These are phyloP conservation scores for Siphlonurus alternatus DNA, from an alignment of 2,888 invertebrate genomes.

Conservation along the genomic window DNA sequence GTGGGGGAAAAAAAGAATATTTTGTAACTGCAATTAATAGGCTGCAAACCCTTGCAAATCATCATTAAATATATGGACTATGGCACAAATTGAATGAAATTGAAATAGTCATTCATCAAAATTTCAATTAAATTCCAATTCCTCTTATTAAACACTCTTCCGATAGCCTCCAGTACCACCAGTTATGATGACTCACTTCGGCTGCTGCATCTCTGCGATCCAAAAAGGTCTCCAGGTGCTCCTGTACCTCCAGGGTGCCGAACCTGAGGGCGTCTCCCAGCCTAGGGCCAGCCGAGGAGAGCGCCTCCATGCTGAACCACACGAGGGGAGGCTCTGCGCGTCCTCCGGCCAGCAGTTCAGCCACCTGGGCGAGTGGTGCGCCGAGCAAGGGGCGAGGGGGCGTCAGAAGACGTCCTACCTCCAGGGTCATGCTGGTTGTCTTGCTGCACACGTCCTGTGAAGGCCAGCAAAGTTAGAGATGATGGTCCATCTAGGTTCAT, in stretches of 20 bases:
- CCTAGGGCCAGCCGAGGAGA: conserved; percentile 43
- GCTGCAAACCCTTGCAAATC: no score
- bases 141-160: no score
- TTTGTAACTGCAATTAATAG: no score
- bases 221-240: conserved; percentile 88
- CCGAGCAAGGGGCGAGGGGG: conserved; percentile 21
- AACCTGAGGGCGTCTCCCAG: conserved; percentile 72
- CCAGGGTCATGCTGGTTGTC: conserved; percentile 19
- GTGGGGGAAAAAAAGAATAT: neutral
- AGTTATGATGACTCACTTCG: no score
- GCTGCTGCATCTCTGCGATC: conserved; percentile 79
- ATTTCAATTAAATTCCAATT: no score
- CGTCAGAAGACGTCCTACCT: conserved; percentile 21
- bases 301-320: conserved; percentile 60
- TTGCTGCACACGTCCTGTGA: conserved; percentile 61
- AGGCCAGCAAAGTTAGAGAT: no score
- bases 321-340: conserved; percentile 71
- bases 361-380: conserved; percentile 34
- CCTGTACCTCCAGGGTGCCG: conserved; percentile 81
- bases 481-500: no score
- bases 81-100: conserved; percentile 7
- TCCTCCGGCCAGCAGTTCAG: conserved; percentile 34
- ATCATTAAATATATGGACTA: neutral
- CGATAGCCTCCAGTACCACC: no score
- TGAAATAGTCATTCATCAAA: no score